These are phyloP conservation scores for Otis tarda DNA, from an alignment of 2,113 vertebrate genomes.

Conservation along the genomic window DNA sequence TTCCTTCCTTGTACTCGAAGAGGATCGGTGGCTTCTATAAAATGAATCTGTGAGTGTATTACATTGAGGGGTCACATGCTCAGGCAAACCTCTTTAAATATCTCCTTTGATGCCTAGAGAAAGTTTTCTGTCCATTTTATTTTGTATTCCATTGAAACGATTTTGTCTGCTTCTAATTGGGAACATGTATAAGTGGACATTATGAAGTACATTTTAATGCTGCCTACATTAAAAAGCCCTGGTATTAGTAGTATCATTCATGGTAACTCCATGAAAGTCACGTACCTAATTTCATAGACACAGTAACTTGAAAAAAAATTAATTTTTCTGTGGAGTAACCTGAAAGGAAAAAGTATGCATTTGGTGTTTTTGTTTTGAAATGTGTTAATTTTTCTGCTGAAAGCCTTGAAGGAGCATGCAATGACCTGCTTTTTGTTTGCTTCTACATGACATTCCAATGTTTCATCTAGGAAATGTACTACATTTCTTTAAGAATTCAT, in stretches of 20 bases:
- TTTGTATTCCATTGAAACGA: not conserved
- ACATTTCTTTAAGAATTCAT: not conserved
- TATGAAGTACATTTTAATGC: not conserved
- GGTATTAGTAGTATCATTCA: not conserved
- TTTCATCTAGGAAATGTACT: not conserved
- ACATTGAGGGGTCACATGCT: not conserved
- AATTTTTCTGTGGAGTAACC: not conserved
- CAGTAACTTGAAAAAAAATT: not conserved
- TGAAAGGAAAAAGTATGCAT: not conserved
- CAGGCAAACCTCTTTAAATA: not conserved
- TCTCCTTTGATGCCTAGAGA: not conserved
- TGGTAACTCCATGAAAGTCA: not conserved
- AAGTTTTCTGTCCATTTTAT: not conserved
- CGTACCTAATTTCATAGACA: not conserved
- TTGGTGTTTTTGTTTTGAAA: not conserved
- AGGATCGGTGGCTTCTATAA: not conserved
- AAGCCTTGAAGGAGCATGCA: not conserved
- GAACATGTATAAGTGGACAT: not conserved
- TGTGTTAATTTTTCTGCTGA: not conserved
- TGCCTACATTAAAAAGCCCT: not conserved
- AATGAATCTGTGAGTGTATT: not conserved
- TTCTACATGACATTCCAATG: not conserved
- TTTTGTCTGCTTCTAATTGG: not conserved
- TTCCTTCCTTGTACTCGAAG: not conserved
- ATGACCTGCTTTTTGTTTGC: constrained; percentile 26